Percentiles rank a stretch among this genome's conserved stretches.
Conservation (phyloP, 2,113 vertebrate species). For the Mesitornis unicolor region DNA sequence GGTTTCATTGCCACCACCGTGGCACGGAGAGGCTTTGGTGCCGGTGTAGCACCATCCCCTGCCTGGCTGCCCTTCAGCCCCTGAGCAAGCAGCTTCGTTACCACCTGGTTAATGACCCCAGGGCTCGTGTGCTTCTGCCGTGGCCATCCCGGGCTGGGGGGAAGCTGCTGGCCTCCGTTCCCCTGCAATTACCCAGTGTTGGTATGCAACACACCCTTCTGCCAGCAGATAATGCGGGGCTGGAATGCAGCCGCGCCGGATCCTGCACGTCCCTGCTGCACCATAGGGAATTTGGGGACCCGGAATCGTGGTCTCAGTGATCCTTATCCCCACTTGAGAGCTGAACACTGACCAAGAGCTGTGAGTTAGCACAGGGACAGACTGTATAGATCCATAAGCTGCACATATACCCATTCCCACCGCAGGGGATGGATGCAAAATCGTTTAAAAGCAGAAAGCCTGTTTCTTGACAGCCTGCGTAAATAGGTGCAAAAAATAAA, state of each 20-base stretch:
- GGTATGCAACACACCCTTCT: slow-evolving; percentile 12
- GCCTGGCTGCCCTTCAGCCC: neutral
- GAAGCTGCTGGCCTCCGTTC: neutral
- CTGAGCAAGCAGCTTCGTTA: rapidly evolving
- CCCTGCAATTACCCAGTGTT: neutral
- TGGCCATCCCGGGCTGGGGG: rapidly evolving
- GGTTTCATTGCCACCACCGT: rapidly evolving
- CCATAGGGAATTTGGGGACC: neutral
- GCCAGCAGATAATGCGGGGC: neutral
- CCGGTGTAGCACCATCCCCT: neutral
- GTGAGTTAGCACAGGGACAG: too few relatives aligned
- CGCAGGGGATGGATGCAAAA: rapidly evolving
- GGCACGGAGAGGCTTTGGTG: neutral
- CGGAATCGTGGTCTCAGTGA: rapidly evolving
- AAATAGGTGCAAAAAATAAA: neutral
- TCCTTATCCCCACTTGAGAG: neutral
- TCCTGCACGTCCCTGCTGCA: neutral
- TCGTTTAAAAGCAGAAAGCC: neutral
- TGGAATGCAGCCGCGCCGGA: neutral
- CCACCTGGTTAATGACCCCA: neutral
- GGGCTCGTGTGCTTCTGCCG: rapidly evolving
- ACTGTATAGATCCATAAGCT: neutral
- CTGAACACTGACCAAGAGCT: rapidly evolving
- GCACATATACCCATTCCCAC: rapidly evolving
- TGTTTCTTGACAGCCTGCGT: rapidly evolving